These are phyloP conservation scores for Lithophane leautieri DNA, from an alignment of 2,888 invertebrate species.

Conservation along the genomic window DNA sequence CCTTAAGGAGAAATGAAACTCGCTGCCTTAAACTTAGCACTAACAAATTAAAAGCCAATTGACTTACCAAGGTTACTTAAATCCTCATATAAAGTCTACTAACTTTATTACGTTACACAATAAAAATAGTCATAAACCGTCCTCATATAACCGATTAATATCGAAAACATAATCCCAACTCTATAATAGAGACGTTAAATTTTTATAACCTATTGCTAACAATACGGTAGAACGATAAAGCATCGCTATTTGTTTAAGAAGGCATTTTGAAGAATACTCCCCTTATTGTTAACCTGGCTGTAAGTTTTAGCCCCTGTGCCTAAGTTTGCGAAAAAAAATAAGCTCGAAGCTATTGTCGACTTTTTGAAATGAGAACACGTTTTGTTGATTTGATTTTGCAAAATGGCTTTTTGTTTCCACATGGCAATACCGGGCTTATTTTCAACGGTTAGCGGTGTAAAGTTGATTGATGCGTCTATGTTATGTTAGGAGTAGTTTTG, in stretches of 20 bases:
- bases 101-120: slow-evolving; percentile 52
- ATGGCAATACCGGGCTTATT: slow-evolving; percentile 71
- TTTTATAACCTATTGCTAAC: slow-evolving; percentile 67
- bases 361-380: slow-evolving; percentile 78
- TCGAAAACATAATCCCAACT: slow-evolving; percentile 62
- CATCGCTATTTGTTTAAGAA: slow-evolving; percentile 45
- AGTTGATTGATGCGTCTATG: slow-evolving; percentile 53
- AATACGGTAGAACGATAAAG: slow-evolving; percentile 52
- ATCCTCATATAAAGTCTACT: slow-evolving; percentile 46
- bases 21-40: neutral
- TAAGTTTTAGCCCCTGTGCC: slow-evolving; percentile 76
- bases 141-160: slow-evolving; percentile 60
- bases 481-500: slow-evolving; percentile 17
- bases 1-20: slow-evolving; percentile 11
- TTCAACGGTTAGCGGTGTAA: slow-evolving; percentile 68
- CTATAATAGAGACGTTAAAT: slow-evolving; percentile 70
- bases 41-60: slow-evolving; percentile 48
- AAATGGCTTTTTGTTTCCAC: slow-evolving; percentile 71
- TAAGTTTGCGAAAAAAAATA: slow-evolving; percentile 78
- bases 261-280: slow-evolving; percentile 62
- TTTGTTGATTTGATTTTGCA: slow-evolving; percentile 74
- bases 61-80: slow-evolving; percentile 40
- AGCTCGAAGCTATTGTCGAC: slow-evolving; percentile 76
- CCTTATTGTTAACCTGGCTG: slow-evolving; percentile 76
- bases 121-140: slow-evolving; percentile 64